phyloP scores from a whole-genome alignment of 2,888 invertebrate genomes.

The Netelia inedita region DNA sequence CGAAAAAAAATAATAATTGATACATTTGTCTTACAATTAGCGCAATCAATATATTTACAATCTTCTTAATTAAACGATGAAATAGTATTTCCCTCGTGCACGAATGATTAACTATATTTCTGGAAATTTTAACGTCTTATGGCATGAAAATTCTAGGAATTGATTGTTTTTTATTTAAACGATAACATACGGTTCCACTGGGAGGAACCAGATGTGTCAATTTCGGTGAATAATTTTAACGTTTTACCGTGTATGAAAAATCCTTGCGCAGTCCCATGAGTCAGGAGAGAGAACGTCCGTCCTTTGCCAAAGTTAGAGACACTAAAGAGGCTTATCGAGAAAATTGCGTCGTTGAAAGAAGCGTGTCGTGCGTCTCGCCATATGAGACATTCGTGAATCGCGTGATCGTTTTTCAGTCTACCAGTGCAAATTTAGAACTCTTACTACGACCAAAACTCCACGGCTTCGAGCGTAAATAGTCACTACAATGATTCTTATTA shows the following conservation, averaged over 20 bases:
- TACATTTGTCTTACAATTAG: too few relatives aligned
- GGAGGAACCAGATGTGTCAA: not conserved
- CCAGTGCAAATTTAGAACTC: slow-evolving; percentile 6
- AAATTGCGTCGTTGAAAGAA: slow-evolving; percentile 30
- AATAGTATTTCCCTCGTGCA: too few relatives aligned
- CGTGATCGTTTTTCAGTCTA: slow-evolving; percentile 15
- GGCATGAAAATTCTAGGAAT: too few relatives aligned
- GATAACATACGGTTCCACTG: too few relatives aligned
- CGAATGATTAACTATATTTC: too few relatives aligned
- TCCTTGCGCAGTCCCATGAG: slow-evolving; percentile 9
- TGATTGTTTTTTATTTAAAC: too few relatives aligned
- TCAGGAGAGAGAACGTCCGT: slow-evolving; percentile 3
- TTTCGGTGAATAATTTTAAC: not conserved
- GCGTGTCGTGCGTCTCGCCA: not conserved
- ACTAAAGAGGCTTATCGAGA: not conserved
- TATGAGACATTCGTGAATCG: slow-evolving; percentile 23
- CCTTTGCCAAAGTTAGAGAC: slow-evolving; percentile 33
- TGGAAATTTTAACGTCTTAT: too few relatives aligned
- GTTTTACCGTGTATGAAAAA: not conserved
- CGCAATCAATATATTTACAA: too few relatives aligned
- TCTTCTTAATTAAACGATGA: too few relatives aligned
- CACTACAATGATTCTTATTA: not conserved
- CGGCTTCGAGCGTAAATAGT: not conserved
- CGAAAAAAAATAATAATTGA: too few relatives aligned
- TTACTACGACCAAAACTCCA: not conserved